A percentile compares a stretch with the other conserved stretches of the same genome.
These are phyloP conservation scores for Beris chalybata DNA, from an alignment of 2,888 invertebrate genomes.

Conservation along the genomic window DNA sequence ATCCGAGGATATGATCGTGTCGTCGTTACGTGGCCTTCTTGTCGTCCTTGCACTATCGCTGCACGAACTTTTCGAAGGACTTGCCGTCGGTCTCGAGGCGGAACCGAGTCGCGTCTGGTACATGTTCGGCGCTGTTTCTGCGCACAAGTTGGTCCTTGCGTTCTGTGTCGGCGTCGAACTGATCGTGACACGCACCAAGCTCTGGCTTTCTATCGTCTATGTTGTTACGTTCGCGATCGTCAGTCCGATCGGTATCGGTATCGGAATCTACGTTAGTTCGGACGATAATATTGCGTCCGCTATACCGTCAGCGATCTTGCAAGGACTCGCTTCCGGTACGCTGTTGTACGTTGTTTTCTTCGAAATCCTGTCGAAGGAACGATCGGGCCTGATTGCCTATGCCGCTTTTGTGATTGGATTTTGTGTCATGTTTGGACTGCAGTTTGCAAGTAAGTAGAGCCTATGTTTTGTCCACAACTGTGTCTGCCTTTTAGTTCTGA, in stretches of 20 bases:
- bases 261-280: slow-evolving; percentile 66
- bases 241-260: slow-evolving; percentile 78
- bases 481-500: too few species aligned
- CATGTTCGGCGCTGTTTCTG: slow-evolving; percentile 81
- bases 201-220: slow-evolving; percentile 65
- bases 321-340: slow-evolving; percentile 91
- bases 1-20: slow-evolving; percentile 49
- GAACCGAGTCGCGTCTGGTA: slow-evolving; percentile 68
- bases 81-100: slow-evolving; percentile 77
- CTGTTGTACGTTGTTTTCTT: slow-evolving; percentile 96
- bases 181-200: slow-evolving; percentile 69
- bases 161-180: slow-evolving; percentile 87
- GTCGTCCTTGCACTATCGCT: slow-evolving; percentile 82
- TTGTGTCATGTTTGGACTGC: slow-evolving; percentile 67
- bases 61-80: slow-evolving; percentile 84
- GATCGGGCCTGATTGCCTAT: slow-evolving; percentile 66
- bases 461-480: too few species aligned
- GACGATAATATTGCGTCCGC: slow-evolving; percentile 62
- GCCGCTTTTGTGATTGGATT: slow-evolving; percentile 70
- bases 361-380: slow-evolving; percentile 73
- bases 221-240: slow-evolving; percentile 77
- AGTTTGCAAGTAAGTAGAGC: slow-evolving; percentile 28
- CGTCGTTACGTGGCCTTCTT: slow-evolving; percentile 69
- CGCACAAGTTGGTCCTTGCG: slow-evolving; percentile 84
- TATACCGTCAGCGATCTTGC: slow-evolving; percentile 65